Evolutionary conservation across 1,140 invertebrate species (phyloP), one percentile per base, ranked within the genome.

Genomic region (Octopus sinensis): DNA sequence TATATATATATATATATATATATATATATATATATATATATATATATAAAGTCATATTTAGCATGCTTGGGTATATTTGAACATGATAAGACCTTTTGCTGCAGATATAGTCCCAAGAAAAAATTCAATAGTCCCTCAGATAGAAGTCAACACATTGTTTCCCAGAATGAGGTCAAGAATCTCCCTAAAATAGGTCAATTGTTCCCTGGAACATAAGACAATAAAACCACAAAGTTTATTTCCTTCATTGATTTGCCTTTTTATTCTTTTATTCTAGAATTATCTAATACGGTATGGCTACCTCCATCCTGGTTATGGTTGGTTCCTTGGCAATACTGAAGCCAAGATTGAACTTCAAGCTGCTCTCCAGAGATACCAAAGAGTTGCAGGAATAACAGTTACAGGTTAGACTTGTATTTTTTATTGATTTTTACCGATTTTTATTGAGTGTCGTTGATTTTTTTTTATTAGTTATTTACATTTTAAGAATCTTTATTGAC

Each of bases 181-280:
- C 30, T 43, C 30, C 30, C 30, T 43, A 43, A 43, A 43, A 43
- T 3, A 43, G 30, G 30, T 43, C 30, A 43, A 43, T 0, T 43
- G 0, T 43, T 43, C 30, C 30, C 30, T 43, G 30, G 30, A 43
- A 43, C 30, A 43, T 43, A 43, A 43, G 30, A 43, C 30, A 2
- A 43, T 43, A 43, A 43, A 43, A 43, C 30, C 30, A 43, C 30
- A 43, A 43, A 43, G 1, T 43, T 81, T 76, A 76, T 81, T 76
- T 81, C 54, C 17, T 77, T 77, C 52, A 54, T 77, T 56, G 53
- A 54, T 54, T 81, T 81, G 9, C 54, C 77, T 56, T 81, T 77
- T 43, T 81, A 17, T 77, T 81, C 79, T 78, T 53, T n/a, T 77
- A 56, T 54, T 68, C 56, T 54, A 77, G 54, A 53, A 77, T 81